These are phyloP conservation scores for Calliopsis andreniformis DNA, from an alignment of 1,140 invertebrate genomes.

Conservation along the genomic window DNA sequence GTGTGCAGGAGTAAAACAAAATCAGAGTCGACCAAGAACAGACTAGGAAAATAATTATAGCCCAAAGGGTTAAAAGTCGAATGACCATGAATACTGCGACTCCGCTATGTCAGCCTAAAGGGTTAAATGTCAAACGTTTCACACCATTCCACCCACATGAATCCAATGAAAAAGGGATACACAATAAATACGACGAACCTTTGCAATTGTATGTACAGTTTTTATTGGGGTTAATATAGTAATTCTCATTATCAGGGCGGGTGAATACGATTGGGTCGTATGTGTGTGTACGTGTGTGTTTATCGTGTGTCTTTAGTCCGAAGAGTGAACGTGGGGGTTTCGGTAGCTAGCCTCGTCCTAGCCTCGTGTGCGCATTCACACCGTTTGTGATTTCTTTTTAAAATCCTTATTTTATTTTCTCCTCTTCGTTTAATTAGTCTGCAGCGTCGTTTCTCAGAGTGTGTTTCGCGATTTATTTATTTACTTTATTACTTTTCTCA, in stretches of 20 bases:
- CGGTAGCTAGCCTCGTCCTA: slow-evolving; percentile 81
- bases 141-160: no score
- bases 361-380: slow-evolving; percentile 77
- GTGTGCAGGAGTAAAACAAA: no score
- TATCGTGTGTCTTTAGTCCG: slow-evolving; percentile 47
- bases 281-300: slow-evolving; percentile 37
- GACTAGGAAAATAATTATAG: no score
- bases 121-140: no score
- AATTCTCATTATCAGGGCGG: slow-evolving; percentile 77
- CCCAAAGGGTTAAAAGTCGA: no score
- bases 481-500: slow-evolving; percentile 27
- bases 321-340: slow-evolving; percentile 69
- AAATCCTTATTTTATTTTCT: no score
- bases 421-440: slow-evolving; percentile 62
- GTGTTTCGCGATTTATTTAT: not conserved
- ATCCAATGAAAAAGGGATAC: slow-evolving; percentile 9
- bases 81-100: no score
- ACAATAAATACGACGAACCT: slow-evolving; percentile 53
- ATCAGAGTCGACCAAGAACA: no score
- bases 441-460: slow-evolving; percentile 34
- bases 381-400: no score
- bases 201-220: slow-evolving; percentile 81
- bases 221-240: slow-evolving; percentile 80
- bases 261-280: slow-evolving; percentile 76
- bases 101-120: no score